Percentiles rank a stretch among this genome's conserved stretches.
Evolutionary conservation across 2,113 vertebrate species (phyloP).

Genomic region (rabbit (Oryctolagus cuniculus)): DNA sequence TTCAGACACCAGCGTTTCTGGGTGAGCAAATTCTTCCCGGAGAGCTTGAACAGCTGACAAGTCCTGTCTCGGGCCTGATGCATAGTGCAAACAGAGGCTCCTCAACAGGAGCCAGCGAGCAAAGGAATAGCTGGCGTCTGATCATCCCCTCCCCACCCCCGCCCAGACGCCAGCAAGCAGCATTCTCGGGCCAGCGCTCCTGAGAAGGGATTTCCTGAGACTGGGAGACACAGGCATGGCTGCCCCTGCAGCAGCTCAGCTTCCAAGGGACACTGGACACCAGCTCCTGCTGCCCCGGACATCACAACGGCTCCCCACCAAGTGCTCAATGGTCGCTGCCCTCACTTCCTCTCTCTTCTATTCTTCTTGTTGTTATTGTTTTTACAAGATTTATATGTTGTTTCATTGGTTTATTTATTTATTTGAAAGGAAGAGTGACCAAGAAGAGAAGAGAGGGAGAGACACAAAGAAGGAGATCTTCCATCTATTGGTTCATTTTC

Average conservation of each 20-base stretch:
- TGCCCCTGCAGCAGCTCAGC: accelerated
- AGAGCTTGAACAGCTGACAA: accelerated
- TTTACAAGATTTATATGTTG: too few relatives aligned
- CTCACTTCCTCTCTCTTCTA: too few relatives aligned
- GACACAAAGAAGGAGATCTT: too few relatives aligned
- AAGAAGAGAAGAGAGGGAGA: too few relatives aligned
- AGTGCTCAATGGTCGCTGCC: accelerated
- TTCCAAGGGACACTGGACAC: neutral
- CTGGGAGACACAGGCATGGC: too few relatives aligned
- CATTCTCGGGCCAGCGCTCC: accelerated
- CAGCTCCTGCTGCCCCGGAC: neutral
- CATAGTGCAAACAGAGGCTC: neutral
- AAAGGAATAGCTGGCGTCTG: too few relatives aligned
- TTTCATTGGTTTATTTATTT: too few relatives aligned
- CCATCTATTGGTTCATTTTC: too few relatives aligned
- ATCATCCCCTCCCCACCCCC: neutral
- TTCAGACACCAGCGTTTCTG: neutral
- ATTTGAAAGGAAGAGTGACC: too few relatives aligned
- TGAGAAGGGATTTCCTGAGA: neutral
- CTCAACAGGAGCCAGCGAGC: neutral
- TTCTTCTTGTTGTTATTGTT: too few relatives aligned
- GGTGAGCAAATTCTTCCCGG: neutral
- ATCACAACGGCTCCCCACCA: neutral
- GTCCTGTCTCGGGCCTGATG: neutral
- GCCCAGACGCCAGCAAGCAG: neutral